Base-by-base conservation (phyloP, 2,797 vertebrate species). In the Tenualosa thibaudeaui region DNA sequence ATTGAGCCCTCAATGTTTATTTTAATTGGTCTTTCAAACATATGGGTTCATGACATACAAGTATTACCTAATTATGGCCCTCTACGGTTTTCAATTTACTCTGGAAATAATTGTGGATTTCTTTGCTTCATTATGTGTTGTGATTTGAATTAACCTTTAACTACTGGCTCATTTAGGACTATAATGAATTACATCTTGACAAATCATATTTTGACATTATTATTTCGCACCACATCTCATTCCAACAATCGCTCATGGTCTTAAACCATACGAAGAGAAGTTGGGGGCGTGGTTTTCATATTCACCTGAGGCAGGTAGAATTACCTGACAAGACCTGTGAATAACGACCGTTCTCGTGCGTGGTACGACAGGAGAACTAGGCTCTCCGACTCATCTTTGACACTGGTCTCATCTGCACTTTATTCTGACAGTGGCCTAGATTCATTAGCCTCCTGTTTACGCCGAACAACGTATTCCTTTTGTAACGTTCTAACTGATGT, bases 311-410 rank as follows among this genome's bases (percentile, higher is more conserved):
- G 37, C 71, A 78, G 71, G 71, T 78, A 78, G 37, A 22, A n/a
- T 78, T 78, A 43, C 50, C 50, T 51, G 50, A 51, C 71, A 22
- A 78, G 71, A 78, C 37, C 71, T 78, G 71, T 78, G 71, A 78
- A 22, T 78, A 46, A 78, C 71, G 37, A 40, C 40, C 40, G 71
- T 40, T 19, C 71, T 78, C 17, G 26, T 78, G 37, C 2, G 40
- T 22, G 40, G 40, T 19, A 78, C 17, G 15, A 46, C 40, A 78
- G 71, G 15, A 46, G 17, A 78, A 78, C 68, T 5, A 40, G 68
- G 5, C 37, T 78, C 17, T 6, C 3, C 31, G 12, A 40, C 3
- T 12, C 31, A 40, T 71, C 2, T 17, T 71, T 71, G 26, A 71
- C 65, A 71, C 65, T 10, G n/a, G 10, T 71, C 0, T 9, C 3